Evolutionary conservation across 2,888 invertebrate genomes (phyloP), one percentile per base, ranked within the genome.

Genomic region (Elysia crispata): DNA sequence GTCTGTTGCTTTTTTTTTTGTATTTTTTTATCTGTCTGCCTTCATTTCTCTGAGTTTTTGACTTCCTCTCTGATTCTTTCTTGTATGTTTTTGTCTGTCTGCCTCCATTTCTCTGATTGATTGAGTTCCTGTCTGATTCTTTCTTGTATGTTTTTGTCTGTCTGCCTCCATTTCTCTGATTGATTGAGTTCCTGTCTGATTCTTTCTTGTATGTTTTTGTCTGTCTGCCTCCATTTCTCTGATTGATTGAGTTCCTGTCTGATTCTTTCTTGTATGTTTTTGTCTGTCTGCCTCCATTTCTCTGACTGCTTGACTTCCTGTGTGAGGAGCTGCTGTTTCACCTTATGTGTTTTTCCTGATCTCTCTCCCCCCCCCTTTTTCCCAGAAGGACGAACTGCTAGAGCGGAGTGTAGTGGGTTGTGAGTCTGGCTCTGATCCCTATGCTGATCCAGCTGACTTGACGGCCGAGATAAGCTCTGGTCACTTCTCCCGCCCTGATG

Each of bases 251-350:
- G n/a, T n/a, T n/a, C n/a, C n/a, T n/a, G n/a, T n/a, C n/a, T n/a
- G n/a, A n/a, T n/a, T n/a, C n/a, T n/a, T n/a, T n/a, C n/a, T n/a
- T n/a, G n/a, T n/a, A n/a, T n/a, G n/a, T n/a, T n/a, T n/a, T n/a
- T n/a, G n/a, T n/a, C n/a, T n/a, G n/a, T n/a, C n/a, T n/a, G n/a
- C n/a, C 76, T 49, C 66, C 25, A 64, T 76, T 66, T 41, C 28
- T 66, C 76, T 49, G 66, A 66, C 49, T 66, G 64, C 66, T 66
- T 66, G 49, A 64, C 76, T 50, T 66, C 41, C 20, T n/a, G n/a
- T n/a, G n/a, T n/a, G 76, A 50, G 23, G 49, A 76, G 41, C 41
- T 28, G 20, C 50, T 28, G 66, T 30, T 28, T 33, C 13, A 20
- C 18, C 18, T 70, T 15, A 13, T 23, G 60, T 23, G 25, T 23